phyloP scores from a whole-genome alignment of 2,888 invertebrate genomes.

The Rugalucina vietnamica region DNA sequence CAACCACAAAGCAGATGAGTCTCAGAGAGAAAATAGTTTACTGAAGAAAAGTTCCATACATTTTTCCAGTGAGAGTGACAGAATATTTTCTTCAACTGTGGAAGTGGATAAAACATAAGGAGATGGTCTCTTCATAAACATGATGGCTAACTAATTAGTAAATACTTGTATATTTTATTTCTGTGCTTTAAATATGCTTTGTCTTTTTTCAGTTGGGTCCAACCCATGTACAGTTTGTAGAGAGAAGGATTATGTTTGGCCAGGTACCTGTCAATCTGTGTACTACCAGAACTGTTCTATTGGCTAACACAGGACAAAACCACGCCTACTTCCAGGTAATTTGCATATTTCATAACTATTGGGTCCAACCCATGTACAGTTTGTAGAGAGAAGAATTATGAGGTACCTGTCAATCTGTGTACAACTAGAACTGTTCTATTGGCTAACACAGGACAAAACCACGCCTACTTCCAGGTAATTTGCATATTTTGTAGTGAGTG shows the following conservation, averaged over 20 bases:
- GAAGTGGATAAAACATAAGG: too few species aligned
- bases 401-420: conserved; percentile 82
- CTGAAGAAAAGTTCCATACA: too few species aligned
- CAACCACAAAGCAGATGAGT: too few species aligned
- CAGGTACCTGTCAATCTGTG: conserved; percentile 83
- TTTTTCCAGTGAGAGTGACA: too few species aligned
- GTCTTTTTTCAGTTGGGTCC: conserved; percentile 80
- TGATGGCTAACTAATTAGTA: too few species aligned
- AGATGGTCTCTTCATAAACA: too few species aligned
- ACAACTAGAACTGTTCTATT: conserved; percentile 80
- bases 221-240: conserved; percentile 81
- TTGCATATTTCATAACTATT: too few species aligned
- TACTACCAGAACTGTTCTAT: conserved; percentile 78
- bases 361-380: conserved; percentile 80
- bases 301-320: conserved; percentile 81
- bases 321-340: conserved; percentile 84
- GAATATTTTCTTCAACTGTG: too few species aligned
- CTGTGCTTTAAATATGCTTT: too few species aligned
- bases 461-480: conserved; percentile 83
- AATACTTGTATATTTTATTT: too few species aligned
- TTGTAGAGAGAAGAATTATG: conserved; percentile 81
- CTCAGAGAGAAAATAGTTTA: too few species aligned
- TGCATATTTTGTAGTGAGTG: too few species aligned
- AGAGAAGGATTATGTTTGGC: conserved; percentile 82
- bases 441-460: conserved; percentile 81